phyloP scores from a whole-genome alignment of 64 coral and sea anemone genomes.

The Stichodactyla helianthus region DNA sequence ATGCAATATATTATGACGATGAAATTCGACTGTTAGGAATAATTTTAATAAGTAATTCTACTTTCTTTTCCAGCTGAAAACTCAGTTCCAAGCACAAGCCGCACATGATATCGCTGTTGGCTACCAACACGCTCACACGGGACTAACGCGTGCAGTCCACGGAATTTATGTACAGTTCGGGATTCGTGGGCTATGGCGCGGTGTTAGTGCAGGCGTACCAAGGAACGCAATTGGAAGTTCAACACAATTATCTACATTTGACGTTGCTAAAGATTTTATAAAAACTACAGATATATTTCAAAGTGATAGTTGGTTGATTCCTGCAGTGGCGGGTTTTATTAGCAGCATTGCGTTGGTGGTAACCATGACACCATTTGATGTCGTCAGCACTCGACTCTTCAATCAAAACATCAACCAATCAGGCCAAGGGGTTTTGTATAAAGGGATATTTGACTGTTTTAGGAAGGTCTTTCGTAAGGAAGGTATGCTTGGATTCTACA shows the following conservation, averaged over 20 bases:
- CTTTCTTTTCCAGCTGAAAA: conserved; percentile 66
- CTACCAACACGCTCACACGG: conserved; percentile 69
- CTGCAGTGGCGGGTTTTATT: conserved; percentile 60
- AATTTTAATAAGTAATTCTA: background rate
- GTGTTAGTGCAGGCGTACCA: conserved; percentile 52
- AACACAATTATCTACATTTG: conserved; percentile 85
- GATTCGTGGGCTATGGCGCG: conserved; percentile 69
- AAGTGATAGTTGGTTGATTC: conserved; percentile 59
- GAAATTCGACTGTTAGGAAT: too few relatives aligned
- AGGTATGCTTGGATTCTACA: conserved; percentile 83
- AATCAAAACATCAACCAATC: conserved; percentile 76
- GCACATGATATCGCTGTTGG: conserved; percentile 77
- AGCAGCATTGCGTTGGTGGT: conserved; percentile 80
- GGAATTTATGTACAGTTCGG: conserved; percentile 59
- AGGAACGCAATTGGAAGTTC: conserved; percentile 76
- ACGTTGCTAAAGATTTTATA: conserved; percentile 73
- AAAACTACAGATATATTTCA: conserved; percentile 36
- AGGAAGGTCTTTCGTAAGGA: conserved; percentile 76
- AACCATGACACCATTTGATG: conserved; percentile 96
- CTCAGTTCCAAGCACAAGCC: conserved; percentile 81
- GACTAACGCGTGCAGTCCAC: conserved; percentile 45
- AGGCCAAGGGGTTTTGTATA: conserved; percentile 70
- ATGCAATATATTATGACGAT: too few relatives aligned
- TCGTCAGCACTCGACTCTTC: conserved; percentile 89
- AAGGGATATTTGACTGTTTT: conserved; percentile 86